Evolutionary conservation across 2,113 vertebrate genomes (phyloP).

Genomic region (Forbesichthys papilliferus): DNA sequence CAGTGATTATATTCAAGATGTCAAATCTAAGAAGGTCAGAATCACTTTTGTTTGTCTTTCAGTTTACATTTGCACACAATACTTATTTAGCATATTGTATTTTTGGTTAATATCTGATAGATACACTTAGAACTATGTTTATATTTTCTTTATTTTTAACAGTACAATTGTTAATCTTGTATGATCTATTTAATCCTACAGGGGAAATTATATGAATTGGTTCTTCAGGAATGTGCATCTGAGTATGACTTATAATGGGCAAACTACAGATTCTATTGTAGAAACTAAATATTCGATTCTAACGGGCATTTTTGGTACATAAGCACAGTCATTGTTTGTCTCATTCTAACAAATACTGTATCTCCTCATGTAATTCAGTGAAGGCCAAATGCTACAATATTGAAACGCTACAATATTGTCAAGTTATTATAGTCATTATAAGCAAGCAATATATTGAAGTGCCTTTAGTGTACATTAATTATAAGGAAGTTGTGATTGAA

Average conservation of each 20-base stretch:
- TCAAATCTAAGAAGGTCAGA: constrained; percentile 77
- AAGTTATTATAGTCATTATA: constrained; percentile 30
- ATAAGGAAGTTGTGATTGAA: constrained; percentile 44
- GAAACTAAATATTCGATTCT: no score
- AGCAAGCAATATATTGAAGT: constrained; percentile 37
- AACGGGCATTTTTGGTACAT: background rate
- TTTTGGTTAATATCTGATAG: background rate
- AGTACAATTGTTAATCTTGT: constrained; percentile 18
- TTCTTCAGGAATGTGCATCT: constrained; percentile 77
- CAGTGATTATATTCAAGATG: constrained; percentile 72
- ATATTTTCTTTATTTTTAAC: constrained; percentile 11
- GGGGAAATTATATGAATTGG: constrained; percentile 76
- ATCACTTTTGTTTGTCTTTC: background rate
- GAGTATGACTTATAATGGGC: constrained; percentile 75
- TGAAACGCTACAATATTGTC: constrained; percentile 16
- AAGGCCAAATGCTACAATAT: background rate
- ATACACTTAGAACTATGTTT: background rate
- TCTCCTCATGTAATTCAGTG: constrained; percentile 13
- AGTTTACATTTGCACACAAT: background rate
- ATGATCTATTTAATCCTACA: constrained; percentile 34
- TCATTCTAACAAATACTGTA: background rate
- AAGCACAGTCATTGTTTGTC: background rate
- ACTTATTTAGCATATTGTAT: background rate
- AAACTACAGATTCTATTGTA: no score
- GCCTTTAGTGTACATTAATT: constrained; percentile 49